Percentiles rank a stretch among this genome's conserved stretches.
phyloP scores from a whole-genome alignment of 35 echinoderm and acorn worm genomes.

The Hemicentrotus pulcherrimus region DNA sequence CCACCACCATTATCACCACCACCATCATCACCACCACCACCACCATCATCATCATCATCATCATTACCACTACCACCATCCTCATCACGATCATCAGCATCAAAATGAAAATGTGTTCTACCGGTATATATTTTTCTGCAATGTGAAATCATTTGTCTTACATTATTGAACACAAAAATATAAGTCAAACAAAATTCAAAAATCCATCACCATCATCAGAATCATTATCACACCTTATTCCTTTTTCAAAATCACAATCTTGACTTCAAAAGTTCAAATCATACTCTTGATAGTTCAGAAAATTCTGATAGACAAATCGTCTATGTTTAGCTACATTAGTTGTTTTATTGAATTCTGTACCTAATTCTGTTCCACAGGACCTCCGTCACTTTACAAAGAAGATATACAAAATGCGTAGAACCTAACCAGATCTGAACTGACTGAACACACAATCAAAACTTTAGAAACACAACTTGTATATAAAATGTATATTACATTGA shows the following conservation, averaged over 20 bases:
- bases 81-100: no score
- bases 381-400: background rate
- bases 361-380: background rate
- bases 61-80: no score
- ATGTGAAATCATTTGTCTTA: no score
- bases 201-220: background rate
- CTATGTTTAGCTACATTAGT: background rate
- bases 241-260: background rate
- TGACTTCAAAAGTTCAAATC: background rate
- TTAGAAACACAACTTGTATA: background rate
- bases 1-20: no score
- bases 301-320: background rate
- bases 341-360: background rate
- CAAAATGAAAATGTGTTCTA: no score
- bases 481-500: conserved; percentile 20
- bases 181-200: no score
- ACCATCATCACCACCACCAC: no score
- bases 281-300: background rate
- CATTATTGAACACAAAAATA: no score
- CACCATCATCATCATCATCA: no score
- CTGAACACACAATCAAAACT: background rate
- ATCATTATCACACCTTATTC: background rate
- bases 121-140: no score
- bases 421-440: background rate
- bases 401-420: background rate